Base-by-base conservation (phyloP, 2,888 invertebrate genomes). In the Drosophila multiciliata region DNA sequence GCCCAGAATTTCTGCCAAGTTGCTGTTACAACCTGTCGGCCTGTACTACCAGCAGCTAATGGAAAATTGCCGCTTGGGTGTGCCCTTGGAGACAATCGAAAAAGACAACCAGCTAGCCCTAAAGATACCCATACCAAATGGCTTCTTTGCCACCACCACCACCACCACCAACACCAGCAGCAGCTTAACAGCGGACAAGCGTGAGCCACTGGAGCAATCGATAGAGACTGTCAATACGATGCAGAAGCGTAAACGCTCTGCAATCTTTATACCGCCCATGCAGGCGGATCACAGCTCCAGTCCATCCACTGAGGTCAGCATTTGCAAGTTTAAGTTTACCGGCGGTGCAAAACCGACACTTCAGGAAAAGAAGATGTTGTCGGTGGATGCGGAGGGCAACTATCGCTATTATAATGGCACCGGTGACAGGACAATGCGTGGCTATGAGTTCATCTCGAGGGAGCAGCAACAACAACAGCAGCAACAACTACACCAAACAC, bases 251-350 rank as follows among this genome's bases (percentile, higher is more conserved):
- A 97, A 97, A 89, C 94, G 97, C 0, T 96, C 97, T 0, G 97
- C 97, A 0, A 97, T 97, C 78, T 97, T 97, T 89, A 97, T 97
- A 78, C 97, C 97, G 0, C 97, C 97, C 0, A 95, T 97, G 92
- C 96, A 96, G 0, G 94, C 96, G 5, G 96, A 96, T 85, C 96
- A 95, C 82, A 95, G 95, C 8, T 95, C 95, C 4, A 96, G 96
- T 83, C 97, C 97, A 0, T 96, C 97, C 0, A 96, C 97, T 0
- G 97, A 97, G 92, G 98, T 97, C 49, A 97, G 97, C 92, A 98
- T 98, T 90, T 98, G 98, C 92, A 98, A 98, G 92, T 98, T 98
- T 91, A 98, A 98, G 92, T 98, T 98, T 91, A 98, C 97, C 0
- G 98, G 98, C 0, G 98, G 98, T 0, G 97, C 97, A 0, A 97